Conservation (phyloP, 2,797 vertebrate species). For the Catamblyrhynchus diadema region DNA sequence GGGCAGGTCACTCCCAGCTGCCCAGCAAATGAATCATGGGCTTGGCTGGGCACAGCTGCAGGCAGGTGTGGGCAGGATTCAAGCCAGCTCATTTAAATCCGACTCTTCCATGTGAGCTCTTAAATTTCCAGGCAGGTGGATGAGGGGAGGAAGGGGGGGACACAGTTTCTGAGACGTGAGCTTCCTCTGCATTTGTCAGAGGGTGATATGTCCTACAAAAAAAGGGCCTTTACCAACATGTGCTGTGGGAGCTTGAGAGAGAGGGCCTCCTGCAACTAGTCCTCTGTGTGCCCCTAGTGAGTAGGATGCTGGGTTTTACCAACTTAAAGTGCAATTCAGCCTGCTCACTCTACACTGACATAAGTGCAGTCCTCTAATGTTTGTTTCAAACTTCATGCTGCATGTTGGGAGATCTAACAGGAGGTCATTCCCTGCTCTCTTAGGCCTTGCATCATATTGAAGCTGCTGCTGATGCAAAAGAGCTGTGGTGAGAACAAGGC, state of each 20-base stretch:
- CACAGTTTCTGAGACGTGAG: not conserved
- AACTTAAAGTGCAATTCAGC: not conserved
- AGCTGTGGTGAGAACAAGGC: not conserved
- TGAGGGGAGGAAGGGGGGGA: not conserved
- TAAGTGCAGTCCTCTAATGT: not conserved
- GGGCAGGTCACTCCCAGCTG: not conserved
- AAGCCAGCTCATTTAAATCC: not conserved
- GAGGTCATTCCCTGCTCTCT: not conserved
- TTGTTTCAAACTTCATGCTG: not conserved
- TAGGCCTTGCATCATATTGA: not conserved
- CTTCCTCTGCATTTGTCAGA: not conserved
- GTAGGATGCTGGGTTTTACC: not conserved
- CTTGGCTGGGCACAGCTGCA: not conserved
- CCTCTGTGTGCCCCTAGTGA: not conserved
- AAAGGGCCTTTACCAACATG: not conserved
- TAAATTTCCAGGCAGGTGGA: not conserved
- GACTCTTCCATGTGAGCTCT: not conserved
- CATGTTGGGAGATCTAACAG: not conserved
- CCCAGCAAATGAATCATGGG: not conserved
- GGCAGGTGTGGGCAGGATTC: not conserved
- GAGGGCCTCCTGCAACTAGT: not conserved
- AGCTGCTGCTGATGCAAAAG: not conserved
- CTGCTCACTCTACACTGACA: not conserved
- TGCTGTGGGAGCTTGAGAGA: not conserved
- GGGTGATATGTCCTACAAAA: fast-evolving